phyloP scores from a whole-genome alignment of 1,140 invertebrate genomes.

The Cydia amplana region DNA sequence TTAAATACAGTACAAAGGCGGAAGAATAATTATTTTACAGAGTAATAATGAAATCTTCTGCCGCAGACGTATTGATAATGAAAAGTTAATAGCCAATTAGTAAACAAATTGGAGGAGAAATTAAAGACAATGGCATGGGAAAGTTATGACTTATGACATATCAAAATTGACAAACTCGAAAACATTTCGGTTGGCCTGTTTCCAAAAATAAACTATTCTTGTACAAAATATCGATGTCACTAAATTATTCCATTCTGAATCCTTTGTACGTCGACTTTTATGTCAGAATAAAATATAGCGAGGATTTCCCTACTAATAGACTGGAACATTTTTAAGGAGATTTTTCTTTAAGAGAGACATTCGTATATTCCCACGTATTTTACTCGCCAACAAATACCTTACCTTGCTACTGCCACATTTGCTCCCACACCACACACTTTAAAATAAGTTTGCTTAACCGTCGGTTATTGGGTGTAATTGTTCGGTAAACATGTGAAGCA shows the following conservation, averaged over 20 bases:
- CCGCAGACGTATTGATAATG: not conserved
- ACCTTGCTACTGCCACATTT: not conserved
- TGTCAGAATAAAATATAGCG: too few species aligned
- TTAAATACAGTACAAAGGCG: slow-evolving; percentile 24
- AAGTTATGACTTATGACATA: not conserved
- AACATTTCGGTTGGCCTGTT: too few species aligned
- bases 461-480: slow-evolving; percentile 20
- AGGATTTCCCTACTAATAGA: not conserved
- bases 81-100: not conserved
- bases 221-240: too few species aligned
- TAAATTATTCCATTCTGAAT: too few species aligned
- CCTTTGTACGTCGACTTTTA: too few species aligned
- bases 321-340: not conserved
- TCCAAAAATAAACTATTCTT: too few species aligned
- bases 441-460: slow-evolving; percentile 8
- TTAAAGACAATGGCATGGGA: not conserved
- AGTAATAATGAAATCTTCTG: slow-evolving; percentile 9
- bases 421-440: not conserved
- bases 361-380: slow-evolving; percentile 11
- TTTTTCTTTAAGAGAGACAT: not conserved
- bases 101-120: not conserved
- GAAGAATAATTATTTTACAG: slow-evolving; percentile 14
- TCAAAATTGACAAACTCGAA: not conserved
- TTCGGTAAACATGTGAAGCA: slow-evolving; percentile 1
- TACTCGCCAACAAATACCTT: not conserved